A percentile compares a stretch with the other conserved stretches of the same genome.
Evolutionary conservation across 2,797 vertebrate species (phyloP).

Genomic region (Gallinago stenura): DNA sequence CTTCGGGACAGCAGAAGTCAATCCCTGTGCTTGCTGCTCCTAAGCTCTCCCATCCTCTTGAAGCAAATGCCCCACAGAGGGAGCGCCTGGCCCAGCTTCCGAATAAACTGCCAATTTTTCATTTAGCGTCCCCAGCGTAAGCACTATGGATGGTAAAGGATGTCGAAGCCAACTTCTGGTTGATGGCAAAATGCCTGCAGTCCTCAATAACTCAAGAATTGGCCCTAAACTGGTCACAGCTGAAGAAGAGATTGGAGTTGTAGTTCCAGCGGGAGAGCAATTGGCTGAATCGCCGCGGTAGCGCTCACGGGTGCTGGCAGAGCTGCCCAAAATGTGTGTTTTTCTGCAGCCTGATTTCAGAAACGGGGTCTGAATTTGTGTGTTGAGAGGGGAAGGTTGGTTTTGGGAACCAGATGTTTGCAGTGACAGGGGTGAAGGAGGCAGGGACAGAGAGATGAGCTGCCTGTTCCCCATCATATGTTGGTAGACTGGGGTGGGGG

Average conservation of each 20-base stretch:
- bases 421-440: rapidly evolving
- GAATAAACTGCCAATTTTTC: neutral
- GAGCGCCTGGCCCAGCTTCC: neutral
- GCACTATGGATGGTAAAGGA: neutral
- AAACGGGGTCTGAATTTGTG: neutral
- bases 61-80: neutral
- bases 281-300: neutral
- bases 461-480: neutral
- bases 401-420: neutral
- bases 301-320: neutral
- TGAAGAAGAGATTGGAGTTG: neutral
- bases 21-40: neutral
- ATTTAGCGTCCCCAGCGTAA: neutral
- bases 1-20: neutral
- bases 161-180: neutral
- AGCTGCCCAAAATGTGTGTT: neutral
- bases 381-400: neutral
- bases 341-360: neutral
- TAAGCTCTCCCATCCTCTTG: neutral
- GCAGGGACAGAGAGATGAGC: neutral
- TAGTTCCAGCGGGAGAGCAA: neutral
- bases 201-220: neutral
- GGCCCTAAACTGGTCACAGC: neutral
- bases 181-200: neutral
- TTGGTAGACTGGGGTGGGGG: neutral